Evolutionary conservation across 37 sponge, comb jelly and placozoan species (phyloP).

Genomic region (Geodia barretti): DNA sequence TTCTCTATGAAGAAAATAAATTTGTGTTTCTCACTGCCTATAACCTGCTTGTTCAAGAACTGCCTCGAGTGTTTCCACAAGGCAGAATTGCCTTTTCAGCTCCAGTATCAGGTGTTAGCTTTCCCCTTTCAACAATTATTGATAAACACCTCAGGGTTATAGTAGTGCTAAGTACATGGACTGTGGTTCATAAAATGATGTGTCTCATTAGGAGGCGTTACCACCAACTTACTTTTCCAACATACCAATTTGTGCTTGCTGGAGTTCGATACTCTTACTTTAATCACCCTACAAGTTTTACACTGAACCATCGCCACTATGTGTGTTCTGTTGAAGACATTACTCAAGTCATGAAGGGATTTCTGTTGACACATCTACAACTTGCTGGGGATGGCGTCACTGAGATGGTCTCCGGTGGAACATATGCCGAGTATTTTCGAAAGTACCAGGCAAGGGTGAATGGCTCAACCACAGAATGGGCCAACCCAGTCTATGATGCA

Average conservation of each 20-base stretch:
- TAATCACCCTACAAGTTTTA: not conserved
- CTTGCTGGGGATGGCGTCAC: not conserved
- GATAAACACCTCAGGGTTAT: not conserved
- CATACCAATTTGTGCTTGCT: not conserved
- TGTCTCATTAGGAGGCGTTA: not conserved
- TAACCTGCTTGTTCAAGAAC: not conserved
- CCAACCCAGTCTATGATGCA: constrained; percentile 19
- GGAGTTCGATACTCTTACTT: not conserved
- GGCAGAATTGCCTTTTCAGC: not conserved
- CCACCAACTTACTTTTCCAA: not conserved
- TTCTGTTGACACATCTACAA: not conserved
- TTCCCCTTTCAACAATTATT: not conserved
- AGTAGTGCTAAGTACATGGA: not conserved
- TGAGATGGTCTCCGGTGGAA: not conserved
- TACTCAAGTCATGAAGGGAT: not conserved
- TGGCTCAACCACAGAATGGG: not conserved
- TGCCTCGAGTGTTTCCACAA: not conserved
- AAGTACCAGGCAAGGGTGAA: constrained; percentile 6
- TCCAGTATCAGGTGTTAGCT: not conserved
- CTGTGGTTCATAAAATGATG: not conserved
- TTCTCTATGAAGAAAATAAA: constrained; percentile 2
- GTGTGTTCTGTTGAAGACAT: not conserved
- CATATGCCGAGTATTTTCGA: constrained; percentile 7
- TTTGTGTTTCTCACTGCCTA: not conserved
- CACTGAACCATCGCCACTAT: not conserved